Evolutionary conservation across 2,797 vertebrate genomes (phyloP), one percentile per base, ranked within the genome.

Genomic region (Sphenopsis melanotis): DNA sequence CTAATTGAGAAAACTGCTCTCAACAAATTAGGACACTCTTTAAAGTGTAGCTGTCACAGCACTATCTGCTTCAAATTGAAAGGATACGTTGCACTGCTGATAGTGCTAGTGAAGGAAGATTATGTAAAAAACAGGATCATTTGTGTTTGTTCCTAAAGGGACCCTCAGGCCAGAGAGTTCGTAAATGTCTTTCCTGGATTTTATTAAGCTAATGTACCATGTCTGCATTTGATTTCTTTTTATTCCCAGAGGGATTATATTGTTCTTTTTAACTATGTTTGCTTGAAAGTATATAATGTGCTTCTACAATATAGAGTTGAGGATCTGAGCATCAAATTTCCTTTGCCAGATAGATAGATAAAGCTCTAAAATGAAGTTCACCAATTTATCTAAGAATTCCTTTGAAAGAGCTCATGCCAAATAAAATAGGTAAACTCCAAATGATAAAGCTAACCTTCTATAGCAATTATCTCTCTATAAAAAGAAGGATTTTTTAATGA

Each of bases 121-220:
- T 57, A 72, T 72, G 47, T 65, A 17, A 68, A 91, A 87, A 81
- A 10, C 12, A 70, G 57, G 87, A 86, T 46, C 20, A 77, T 78
- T 94, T 94, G 24, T 83, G 65, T 91, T 93, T 86, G 36, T 76
- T 94, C 87, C 87, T 78, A 90, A 91, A 86, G 57, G 39, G 55
- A 57, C 77, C 80, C 74, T 82, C 42, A 81, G 80, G 91, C 61
- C 47, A 72, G 16, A 72, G 55, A 52, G 53, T 81, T 93, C 0
- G 0, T 57, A 91, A 86, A 94, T 93, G 87, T 69, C 69, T 83
- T 90, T 80, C 26, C 39, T 84, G 57, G n/a, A 36, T 88, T 96
- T 94, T 96, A 86, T 94, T 95, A 91, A 87, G n/a, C 72, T 96
- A 95, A 95, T 91, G 93, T 86, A 83, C 85, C 83, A 34, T 94